phyloP scores from a whole-genome alignment of 2,113 vertebrate genomes.

The Alaudala cheleensis region DNA sequence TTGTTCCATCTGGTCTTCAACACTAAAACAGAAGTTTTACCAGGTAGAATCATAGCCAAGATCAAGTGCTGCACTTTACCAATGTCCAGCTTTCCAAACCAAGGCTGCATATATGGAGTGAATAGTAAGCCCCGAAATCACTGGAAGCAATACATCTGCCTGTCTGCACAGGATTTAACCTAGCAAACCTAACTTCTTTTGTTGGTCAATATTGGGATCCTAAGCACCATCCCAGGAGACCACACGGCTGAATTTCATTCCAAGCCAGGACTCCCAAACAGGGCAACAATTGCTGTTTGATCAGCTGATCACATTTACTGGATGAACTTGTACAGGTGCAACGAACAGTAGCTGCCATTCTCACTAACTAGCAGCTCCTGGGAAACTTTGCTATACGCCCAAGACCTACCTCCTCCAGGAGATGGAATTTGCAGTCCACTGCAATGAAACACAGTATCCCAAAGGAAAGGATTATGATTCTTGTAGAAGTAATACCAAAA shows the following conservation, averaged over 20 bases:
- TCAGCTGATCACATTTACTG: neutral
- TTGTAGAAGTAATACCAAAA: neutral
- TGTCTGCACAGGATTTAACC: neutral
- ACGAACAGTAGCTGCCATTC: neutral
- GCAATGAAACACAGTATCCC: neutral
- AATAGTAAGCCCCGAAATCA: neutral
- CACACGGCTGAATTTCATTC: neutral
- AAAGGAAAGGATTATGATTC: neutral
- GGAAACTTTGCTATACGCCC: neutral
- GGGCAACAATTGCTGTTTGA: neutral
- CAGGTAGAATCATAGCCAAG: neutral
- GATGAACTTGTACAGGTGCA: neutral
- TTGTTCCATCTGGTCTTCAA: slow-evolving; percentile 90
- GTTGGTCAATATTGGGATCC: neutral
- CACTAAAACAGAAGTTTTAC: slow-evolving; percentile 54
- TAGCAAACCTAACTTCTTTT: neutral
- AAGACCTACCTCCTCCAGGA: neutral
- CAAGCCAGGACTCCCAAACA: neutral
- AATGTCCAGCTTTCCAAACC: neutral
- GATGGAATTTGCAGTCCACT: neutral
- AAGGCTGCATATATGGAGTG: neutral
- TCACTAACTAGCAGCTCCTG: neutral
- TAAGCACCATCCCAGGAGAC: neutral
- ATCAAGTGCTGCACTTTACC: neutral
- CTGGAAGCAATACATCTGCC: neutral